phyloP scores from a whole-genome alignment of 2,888 invertebrate genomes.

The Phasia obesa region DNA sequence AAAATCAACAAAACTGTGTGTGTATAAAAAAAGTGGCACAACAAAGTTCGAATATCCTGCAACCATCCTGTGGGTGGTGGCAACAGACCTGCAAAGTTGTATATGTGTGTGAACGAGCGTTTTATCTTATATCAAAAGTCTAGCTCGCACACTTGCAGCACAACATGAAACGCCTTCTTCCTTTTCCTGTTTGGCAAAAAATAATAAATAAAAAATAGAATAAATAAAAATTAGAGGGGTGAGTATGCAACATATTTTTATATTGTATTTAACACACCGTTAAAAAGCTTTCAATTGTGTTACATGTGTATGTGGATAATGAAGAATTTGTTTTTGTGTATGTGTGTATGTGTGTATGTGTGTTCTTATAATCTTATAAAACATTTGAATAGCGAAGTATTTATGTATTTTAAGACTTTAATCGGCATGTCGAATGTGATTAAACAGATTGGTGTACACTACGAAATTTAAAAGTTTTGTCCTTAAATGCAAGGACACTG shows the following conservation, averaged over 20 bases:
- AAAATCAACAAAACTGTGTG: background rate
- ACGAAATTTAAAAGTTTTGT: conserved; percentile 48
- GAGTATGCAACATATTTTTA: conserved; percentile 62
- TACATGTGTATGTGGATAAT: conserved; percentile 22
- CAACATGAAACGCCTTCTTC: conserved; percentile 67
- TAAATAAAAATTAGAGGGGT: conserved; percentile 41
- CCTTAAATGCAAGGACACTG: conserved; percentile 21
- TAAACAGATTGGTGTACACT: conserved; percentile 73
- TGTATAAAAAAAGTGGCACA: conserved; percentile 50
- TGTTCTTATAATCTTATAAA: conserved; percentile 38
- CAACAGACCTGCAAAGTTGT: conserved; percentile 33
- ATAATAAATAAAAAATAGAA: conserved; percentile 4
- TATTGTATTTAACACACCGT: conserved; percentile 68
- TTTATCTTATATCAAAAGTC: conserved; percentile 62
- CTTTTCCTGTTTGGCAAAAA: conserved; percentile 59
- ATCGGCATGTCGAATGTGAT: conserved; percentile 83
- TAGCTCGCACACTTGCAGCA: conserved; percentile 54
- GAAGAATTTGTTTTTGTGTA: background rate
- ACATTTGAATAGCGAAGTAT: conserved; percentile 23
- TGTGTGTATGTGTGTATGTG: background rate
- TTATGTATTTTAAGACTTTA: conserved; percentile 79
- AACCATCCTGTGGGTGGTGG: conserved; percentile 77
- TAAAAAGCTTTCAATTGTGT: conserved; percentile 52
- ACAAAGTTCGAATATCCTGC: conserved; percentile 74
- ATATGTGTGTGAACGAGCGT: conserved; percentile 39